phyloP scores from a whole-genome alignment of 2,888 invertebrate genomes.

The Tromatobia lineatoria region DNA sequence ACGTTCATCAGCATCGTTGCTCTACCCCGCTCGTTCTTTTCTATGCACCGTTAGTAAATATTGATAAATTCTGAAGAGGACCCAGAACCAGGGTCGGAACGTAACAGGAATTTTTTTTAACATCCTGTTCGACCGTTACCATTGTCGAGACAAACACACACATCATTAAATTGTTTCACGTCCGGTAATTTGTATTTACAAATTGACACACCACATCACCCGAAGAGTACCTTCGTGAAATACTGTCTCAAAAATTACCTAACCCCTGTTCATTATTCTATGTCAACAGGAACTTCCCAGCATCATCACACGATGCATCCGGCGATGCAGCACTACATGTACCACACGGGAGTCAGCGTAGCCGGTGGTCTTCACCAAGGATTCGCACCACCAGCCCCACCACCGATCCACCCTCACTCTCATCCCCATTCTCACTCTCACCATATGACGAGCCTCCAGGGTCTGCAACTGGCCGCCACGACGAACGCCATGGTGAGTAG shows the following conservation, averaged over 20 bases:
- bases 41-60: no score
- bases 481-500: conserved; percentile 89
- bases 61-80: no score
- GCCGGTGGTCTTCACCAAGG: conserved; percentile 85
- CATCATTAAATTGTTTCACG: no score
- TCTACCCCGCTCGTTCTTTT: no score
- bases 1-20: no score
- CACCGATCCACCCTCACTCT: conserved; percentile 85
- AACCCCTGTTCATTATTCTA: conserved; percentile 18
- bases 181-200: background rate
- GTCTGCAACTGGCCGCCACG: conserved; percentile 87
- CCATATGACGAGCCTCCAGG: conserved; percentile 86
- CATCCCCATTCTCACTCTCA: conserved; percentile 86
- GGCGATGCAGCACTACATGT: conserved; percentile 86
- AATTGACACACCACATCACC: background rate
- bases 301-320: conserved; percentile 85
- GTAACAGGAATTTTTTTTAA: no score
- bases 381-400: conserved; percentile 84
- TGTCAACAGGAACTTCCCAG: conserved; percentile 82
- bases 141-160: no score
- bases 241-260: background rate
- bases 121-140: no score
- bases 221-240: background rate
- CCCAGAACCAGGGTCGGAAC: no score
- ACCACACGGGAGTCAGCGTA: conserved; percentile 84